Evolutionary conservation across 2,113 vertebrate genomes (phyloP), one percentile per base, ranked within the genome.

Genomic region (Chlorodrepanis virens): DNA sequence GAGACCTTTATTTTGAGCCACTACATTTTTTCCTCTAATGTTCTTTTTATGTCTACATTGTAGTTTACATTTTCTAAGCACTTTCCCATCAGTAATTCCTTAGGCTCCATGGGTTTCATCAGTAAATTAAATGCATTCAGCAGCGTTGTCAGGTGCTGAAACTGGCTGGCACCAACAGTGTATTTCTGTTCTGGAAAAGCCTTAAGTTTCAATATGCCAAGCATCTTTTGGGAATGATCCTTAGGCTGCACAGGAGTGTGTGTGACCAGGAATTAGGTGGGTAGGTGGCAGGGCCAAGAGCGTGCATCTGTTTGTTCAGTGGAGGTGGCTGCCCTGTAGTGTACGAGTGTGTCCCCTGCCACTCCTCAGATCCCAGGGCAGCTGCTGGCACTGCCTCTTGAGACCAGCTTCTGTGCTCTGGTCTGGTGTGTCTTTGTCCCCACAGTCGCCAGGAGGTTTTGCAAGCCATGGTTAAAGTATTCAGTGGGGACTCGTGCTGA

Each of bases 281-380:
- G 18, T 24, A 14, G 49, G 33, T 71, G 82, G 9, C 14, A n/a
- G 52, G 39, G 25, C 25, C 50, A 49, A 27, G 54, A 39, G 37
- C 15, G 1, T 23, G 17, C 49, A 14, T 11, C 33, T 79, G n/a
- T 6, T 54, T 65, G 87, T 33, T n/a, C 33, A 42, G 47, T 1
- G 0, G 23, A 29, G 11, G 29, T 70, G 65, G 23, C 35, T 3
- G 8, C 5, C 7, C 40, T 59, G 19, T 25, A 11, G 10, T 3
- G 3, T 24, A 35, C 0, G 0, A 39, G 19, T 3, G 6, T 61
- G 31, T 29, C 31, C 39, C 15, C 33, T 1, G 1, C 39, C 31
- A 6, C 37, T 16, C 56, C 10, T 24, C 7, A 3, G 7, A 14
- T 64, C 49, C 70, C 9, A 1, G 13, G 6, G 50, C 61, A 45